phyloP scores from a whole-genome alignment of 2,888 invertebrate genomes.

The Torymus tubicola region DNA sequence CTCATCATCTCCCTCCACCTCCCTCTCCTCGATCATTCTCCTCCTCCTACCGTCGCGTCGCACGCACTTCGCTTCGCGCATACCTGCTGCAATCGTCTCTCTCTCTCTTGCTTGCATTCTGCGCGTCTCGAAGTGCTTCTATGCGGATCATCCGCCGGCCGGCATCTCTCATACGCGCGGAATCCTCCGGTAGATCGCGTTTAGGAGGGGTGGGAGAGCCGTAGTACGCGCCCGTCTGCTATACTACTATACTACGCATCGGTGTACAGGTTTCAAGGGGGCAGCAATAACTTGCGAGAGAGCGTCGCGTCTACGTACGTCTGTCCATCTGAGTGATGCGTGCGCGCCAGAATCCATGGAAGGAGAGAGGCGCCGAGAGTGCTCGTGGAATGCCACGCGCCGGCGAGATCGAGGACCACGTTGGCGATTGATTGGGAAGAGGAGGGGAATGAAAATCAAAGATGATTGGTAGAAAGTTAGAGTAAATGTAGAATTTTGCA shows the following conservation, averaged over 20 bases:
- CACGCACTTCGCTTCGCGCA: slow-evolving; percentile 31
- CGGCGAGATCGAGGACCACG: no score
- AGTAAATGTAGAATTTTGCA: no score
- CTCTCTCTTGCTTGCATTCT: slow-evolving; percentile 36
- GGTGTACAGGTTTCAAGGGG: no score
- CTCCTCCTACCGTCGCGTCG: slow-evolving; percentile 11
- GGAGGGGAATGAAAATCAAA: no score
- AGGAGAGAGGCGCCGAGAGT: neutral
- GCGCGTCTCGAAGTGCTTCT: slow-evolving; percentile 36
- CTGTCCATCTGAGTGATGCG: no score
- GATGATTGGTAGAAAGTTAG: no score
- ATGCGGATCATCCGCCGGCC: slow-evolving; percentile 49
- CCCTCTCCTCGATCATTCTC: neutral
- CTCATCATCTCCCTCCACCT: neutral
- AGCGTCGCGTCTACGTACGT: no score
- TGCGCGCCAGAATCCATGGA: neutral
- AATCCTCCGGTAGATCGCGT: slow-evolving; percentile 29
- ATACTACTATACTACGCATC: no score
- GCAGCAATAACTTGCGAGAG: no score
- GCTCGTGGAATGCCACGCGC: neutral
- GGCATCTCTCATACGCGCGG: slow-evolving; percentile 49
- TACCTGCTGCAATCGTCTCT: slow-evolving; percentile 16
- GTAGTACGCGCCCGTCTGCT: neutral
- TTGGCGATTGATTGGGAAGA: no score
- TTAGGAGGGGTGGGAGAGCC: slow-evolving; percentile 38